A percentile compares a stretch with the other conserved stretches of the same genome.
These are phyloP conservation scores for Drosophila quinaria DNA, from an alignment of 2,888 invertebrate genomes.

Conservation along the genomic window DNA sequence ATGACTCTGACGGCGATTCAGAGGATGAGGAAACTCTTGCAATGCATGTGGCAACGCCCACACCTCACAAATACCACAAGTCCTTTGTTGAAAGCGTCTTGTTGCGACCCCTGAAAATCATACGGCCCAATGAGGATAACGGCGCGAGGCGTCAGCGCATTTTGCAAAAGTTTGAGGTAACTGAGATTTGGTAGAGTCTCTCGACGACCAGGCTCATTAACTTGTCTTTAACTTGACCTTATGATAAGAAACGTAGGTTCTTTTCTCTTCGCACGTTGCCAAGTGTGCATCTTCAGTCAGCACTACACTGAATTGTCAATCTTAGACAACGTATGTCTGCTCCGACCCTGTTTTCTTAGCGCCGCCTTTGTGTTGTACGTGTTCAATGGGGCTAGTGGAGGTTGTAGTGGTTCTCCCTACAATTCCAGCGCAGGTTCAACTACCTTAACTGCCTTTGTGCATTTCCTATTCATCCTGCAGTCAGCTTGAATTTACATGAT, in stretches of 20 bases:
- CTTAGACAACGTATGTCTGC: conserved; percentile 26
- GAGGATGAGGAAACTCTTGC: conserved; percentile 58
- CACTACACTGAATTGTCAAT: conserved; percentile 60
- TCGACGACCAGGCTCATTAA: conserved; percentile 31
- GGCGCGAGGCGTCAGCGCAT: conserved; percentile 81
- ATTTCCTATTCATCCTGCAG: neutral
- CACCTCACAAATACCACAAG: conserved; percentile 79
- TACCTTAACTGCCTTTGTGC: conserved; percentile 11
- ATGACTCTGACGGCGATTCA: conserved; percentile 31
- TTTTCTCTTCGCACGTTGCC: conserved; percentile 1
- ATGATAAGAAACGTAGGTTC: neutral
- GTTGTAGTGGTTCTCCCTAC: conserved; percentile 16
- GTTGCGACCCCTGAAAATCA: conserved; percentile 84
- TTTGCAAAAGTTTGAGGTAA: conserved; percentile 84
- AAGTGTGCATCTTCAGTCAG: conserved; percentile 54
- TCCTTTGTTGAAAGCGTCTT: conserved; percentile 84
- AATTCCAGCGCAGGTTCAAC: conserved; percentile 53
- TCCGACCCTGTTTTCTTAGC: conserved; percentile 7
- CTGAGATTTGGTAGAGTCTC: conserved; percentile 82
- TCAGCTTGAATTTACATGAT: neutral
- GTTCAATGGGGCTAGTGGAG: conserved; percentile 76
- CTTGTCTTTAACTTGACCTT: conserved; percentile 69
- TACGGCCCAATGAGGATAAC: conserved; percentile 82
- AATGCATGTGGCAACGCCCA: conserved; percentile 85
- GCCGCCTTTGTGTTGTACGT: conserved; percentile 58